Evolutionary conservation across 2,113 vertebrate genomes (phyloP).

Genomic region (Gobiocypris rarus): DNA sequence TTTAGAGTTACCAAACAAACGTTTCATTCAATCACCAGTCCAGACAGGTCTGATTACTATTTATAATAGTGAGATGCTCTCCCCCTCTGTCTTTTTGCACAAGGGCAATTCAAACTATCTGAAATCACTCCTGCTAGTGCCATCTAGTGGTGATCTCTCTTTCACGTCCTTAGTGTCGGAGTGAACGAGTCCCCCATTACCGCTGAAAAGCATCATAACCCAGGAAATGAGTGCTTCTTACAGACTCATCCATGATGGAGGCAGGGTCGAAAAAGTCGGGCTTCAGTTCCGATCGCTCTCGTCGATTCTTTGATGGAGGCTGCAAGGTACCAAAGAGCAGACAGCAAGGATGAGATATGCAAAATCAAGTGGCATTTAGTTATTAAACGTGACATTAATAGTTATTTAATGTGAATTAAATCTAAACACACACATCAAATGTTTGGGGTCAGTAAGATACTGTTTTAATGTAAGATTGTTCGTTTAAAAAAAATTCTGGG

Average conservation of each 20-base stretch:
- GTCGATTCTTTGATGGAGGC: constrained; percentile 98
- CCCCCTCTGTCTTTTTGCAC: constrained; percentile 24
- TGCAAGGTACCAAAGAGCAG: constrained; percentile 60
- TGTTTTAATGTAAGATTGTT: no score
- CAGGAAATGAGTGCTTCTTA: constrained; percentile 76
- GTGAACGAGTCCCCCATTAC: constrained; percentile 48
- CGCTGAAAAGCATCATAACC: constrained; percentile 62
- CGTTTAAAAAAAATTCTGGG: no score
- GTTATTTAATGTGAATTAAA: neutral
- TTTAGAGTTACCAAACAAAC: constrained; percentile 56
- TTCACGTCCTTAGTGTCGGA: constrained; percentile 44
- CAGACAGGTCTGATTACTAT: constrained; percentile 40
- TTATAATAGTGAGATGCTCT: constrained; percentile 46
- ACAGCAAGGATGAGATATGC: neutral
- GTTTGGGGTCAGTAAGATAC: neutral
- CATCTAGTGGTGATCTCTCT: constrained; percentile 59
- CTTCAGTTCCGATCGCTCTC: constrained; percentile 97
- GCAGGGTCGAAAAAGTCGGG: constrained; percentile 99
- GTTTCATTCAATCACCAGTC: constrained; percentile 46
- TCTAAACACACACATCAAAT: neutral
- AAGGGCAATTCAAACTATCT: constrained; percentile 50
- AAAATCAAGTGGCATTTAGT: neutral
- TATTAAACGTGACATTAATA: neutral
- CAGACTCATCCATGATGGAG: constrained; percentile 99
- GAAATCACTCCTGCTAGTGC: constrained; percentile 59